These are phyloP conservation scores for Microtus richardsoni DNA, from an alignment of 2,113 vertebrate species.

Conservation along the genomic window DNA sequence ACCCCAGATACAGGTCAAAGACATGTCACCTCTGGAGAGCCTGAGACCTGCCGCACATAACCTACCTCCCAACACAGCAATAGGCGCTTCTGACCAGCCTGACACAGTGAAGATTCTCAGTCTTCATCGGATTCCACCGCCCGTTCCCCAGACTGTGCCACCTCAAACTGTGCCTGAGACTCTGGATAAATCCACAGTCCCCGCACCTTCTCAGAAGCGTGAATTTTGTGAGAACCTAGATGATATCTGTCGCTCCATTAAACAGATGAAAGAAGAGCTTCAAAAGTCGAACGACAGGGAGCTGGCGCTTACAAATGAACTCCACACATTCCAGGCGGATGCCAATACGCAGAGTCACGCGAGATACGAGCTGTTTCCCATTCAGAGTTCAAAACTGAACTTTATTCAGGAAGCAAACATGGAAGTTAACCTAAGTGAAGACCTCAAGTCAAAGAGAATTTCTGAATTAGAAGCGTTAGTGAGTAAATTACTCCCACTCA, in stretches of 20 bases:
- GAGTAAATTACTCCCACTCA: conserved; percentile 72
- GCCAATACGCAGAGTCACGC: conserved; percentile 4
- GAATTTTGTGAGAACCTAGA: conserved; percentile 70
- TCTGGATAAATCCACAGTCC: conserved; percentile 55
- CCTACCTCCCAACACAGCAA: conserved; percentile 46
- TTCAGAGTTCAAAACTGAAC: conserved; percentile 18
- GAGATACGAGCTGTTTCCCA: conserved; percentile 38
- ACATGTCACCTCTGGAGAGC: conserved; percentile 19
- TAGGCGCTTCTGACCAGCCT: conserved; percentile 45
- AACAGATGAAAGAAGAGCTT: conserved; percentile 76
- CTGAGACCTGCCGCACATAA: conserved; percentile 45
- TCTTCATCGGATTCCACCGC: conserved; percentile 38
- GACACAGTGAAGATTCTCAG: conserved; percentile 54
- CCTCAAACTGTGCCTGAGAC: not conserved
- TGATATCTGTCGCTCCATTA: conserved; percentile 73
- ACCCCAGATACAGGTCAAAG: conserved; percentile 58
- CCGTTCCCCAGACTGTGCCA: not conserved
- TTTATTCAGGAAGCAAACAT: conserved; percentile 61
- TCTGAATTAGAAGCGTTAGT: conserved; percentile 76
- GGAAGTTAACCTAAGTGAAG: conserved; percentile 67
- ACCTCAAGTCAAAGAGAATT: conserved; percentile 80
- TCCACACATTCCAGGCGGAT: conserved; percentile 70
- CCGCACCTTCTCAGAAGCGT: conserved; percentile 47
- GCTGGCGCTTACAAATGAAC: conserved; percentile 66
- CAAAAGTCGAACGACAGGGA: conserved; percentile 73